Percentiles rank a stretch among this genome's conserved stretches.
Conservation (phyloP, 2,888 invertebrate species). For the Chalcosyrphus nemorum region DNA sequence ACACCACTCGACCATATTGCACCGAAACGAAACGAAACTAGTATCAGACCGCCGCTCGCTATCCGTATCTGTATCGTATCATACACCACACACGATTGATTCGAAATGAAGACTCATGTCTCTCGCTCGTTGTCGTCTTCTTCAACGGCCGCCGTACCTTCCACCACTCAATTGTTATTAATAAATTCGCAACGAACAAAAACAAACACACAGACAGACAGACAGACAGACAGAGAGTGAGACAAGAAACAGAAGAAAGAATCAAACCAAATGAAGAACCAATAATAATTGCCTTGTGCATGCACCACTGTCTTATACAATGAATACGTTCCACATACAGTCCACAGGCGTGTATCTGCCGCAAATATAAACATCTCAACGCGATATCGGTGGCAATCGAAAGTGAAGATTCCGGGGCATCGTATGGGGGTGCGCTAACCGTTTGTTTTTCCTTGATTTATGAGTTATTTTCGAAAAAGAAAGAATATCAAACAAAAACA, state of each 20-base stretch:
- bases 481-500: conserved; percentile 37
- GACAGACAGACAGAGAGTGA: not conserved
- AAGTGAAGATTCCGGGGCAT: conserved; percentile 24
- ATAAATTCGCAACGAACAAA: conserved; percentile 64
- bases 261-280: conserved; percentile 26
- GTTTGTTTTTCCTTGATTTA: conserved; percentile 49
- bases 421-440: conserved; percentile 40
- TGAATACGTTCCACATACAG: conserved; percentile 67
- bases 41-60: conserved; percentile 9
- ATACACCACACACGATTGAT: conserved; percentile 69
- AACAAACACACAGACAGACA: conserved; percentile 19
- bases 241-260: conserved; percentile 14
- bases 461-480: conserved; percentile 55
- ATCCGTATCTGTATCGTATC: conserved; percentile 56
- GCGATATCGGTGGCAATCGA: conserved; percentile 47
- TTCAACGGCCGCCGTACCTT: conserved; percentile 48
- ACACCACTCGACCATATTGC: conserved; percentile 50
- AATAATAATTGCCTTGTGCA: conserved; percentile 63
- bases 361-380: conserved; percentile 31
- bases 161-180: conserved; percentile 66
- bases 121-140: conserved; percentile 34
- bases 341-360: conserved; percentile 51
- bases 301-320: conserved; percentile 37
- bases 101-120: conserved; percentile 62
- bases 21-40: conserved; percentile 18